These are phyloP conservation scores for Melipona beecheii DNA, from an alignment of 2,888 invertebrate species.

Conservation along the genomic window DNA sequence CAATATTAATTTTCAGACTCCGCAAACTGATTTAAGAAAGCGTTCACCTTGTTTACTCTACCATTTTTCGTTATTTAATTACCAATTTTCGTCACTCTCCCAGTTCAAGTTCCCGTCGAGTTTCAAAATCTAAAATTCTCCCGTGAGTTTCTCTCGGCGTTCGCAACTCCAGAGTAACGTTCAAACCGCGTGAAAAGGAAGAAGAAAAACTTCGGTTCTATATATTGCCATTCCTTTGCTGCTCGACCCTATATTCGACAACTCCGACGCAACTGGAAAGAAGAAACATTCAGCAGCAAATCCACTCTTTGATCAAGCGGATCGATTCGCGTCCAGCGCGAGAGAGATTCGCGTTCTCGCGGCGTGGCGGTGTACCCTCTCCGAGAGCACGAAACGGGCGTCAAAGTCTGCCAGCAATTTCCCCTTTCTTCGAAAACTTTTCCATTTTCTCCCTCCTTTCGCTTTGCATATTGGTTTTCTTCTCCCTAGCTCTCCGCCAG, in stretches of 20 bases:
- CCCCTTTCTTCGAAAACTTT: conserved; percentile 44
- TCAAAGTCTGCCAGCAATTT: conserved; percentile 39
- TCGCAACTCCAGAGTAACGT: background rate
- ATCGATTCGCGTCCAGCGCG: conserved; percentile 21
- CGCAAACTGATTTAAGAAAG: no score
- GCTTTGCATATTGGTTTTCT: conserved; percentile 49
- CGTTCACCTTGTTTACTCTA: no score
- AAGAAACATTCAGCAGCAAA: background rate
- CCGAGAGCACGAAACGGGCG: conserved; percentile 20
- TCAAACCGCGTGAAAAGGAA: background rate
- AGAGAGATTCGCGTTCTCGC: conserved; percentile 17
- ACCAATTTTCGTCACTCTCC: no score
- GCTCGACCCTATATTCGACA: background rate
- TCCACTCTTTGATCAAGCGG: conserved; percentile 31
- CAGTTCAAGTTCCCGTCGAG: no score
- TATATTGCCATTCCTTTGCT: no score
- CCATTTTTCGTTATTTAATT: no score
- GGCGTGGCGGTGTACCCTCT: no score
- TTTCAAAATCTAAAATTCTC: no score
- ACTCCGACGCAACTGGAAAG: background rate
- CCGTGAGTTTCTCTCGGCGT: background rate
- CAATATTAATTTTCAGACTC: no score
- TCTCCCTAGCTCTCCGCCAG: conserved; percentile 3
- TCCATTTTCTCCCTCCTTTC: conserved; percentile 46
- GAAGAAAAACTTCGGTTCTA: background rate